A percentile compares a stretch with the other conserved stretches of the same genome.
These are phyloP conservation scores for Eospalax fontanierii DNA, from an alignment of 2,797 vertebrate species.

Conservation along the genomic window DNA sequence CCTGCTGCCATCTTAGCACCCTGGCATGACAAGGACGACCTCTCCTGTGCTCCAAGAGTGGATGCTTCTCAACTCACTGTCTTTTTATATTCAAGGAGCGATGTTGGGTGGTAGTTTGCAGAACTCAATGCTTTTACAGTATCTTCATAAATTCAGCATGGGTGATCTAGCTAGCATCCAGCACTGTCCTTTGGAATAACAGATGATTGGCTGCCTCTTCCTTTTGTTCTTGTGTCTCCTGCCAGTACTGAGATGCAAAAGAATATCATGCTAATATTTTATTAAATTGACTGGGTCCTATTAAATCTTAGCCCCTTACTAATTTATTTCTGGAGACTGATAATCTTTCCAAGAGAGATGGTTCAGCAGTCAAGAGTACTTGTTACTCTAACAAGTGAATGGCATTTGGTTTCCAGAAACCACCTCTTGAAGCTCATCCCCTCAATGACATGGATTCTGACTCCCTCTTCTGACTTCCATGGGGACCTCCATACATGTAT, in stretches of 20 bases:
- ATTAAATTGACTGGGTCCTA: not conserved
- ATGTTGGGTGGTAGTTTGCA: not conserved
- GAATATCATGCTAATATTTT: constrained; percentile 15
- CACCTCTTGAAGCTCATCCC: not conserved
- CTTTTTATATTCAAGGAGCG: not conserved
- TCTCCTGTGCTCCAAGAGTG: not conserved
- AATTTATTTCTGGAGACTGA: not conserved
- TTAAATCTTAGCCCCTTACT: not conserved
- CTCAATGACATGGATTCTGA: not conserved
- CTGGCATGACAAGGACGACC: no score
- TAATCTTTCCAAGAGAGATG: constrained; percentile 25
- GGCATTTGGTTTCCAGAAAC: not conserved
- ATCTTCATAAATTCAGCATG: not conserved
- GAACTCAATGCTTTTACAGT: not conserved
- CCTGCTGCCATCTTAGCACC: not conserved
- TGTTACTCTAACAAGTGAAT: not conserved
- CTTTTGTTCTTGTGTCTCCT: constrained; percentile 24
- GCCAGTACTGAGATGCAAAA: not conserved
- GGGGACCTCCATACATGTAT: not conserved
- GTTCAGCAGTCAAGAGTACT: no score
- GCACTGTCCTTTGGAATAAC: not conserved
- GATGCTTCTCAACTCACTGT: not conserved
- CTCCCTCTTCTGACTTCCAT: not conserved
- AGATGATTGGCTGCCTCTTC: not conserved
- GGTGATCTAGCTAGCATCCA: not conserved